Evolutionary conservation across 2,888 invertebrate genomes (phyloP), one percentile per base, ranked within the genome.

Genomic region (Seladonia tumulorum): DNA sequence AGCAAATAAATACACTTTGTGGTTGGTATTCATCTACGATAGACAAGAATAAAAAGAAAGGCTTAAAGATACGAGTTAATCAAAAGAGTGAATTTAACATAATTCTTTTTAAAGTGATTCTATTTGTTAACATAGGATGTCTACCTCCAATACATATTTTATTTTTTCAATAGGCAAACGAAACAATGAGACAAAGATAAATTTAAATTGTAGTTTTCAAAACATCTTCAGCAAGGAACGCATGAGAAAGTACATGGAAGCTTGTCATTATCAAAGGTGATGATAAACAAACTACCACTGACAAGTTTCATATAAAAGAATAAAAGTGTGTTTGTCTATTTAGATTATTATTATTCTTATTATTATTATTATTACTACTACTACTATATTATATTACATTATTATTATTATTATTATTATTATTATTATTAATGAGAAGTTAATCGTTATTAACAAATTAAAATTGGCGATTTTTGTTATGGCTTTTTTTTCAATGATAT

Each of bases 251-350:
- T 81, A 85, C 89, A 79, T 82, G 81, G 89, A 86, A 90, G 90
- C 86, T 88, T 90, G 86, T 86, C 82, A 87, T 85, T 72, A 86
- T 88, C 76, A 79, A 83, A 81, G 77, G 82, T 87, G 88, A 84
- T 29, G 49, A 85, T 82, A 86, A 29, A 89, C 79, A 82, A 66
- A 87, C 88, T 88, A 89, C 86, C 83, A 79, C 68, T 75, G 86
- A 86, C 87, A 89, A 91, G 90, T 90, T 89, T 90, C 83, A 80
- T 90, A 85, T 87, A 86, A 77, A 81, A 71, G 88, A 82, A 87
- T 92, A 91, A 91, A 89, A 91, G 85, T 89, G 90, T 91, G 82
- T 89, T 86, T 91, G 91, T 90, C 87, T 91, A 88, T 90, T 90
- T 93, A 93, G 91, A 83, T 78, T 71, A 77, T 76, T 68, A 79